Conservation (phyloP, 2,113 vertebrate genomes). For the Caranx ignobilis region DNA sequence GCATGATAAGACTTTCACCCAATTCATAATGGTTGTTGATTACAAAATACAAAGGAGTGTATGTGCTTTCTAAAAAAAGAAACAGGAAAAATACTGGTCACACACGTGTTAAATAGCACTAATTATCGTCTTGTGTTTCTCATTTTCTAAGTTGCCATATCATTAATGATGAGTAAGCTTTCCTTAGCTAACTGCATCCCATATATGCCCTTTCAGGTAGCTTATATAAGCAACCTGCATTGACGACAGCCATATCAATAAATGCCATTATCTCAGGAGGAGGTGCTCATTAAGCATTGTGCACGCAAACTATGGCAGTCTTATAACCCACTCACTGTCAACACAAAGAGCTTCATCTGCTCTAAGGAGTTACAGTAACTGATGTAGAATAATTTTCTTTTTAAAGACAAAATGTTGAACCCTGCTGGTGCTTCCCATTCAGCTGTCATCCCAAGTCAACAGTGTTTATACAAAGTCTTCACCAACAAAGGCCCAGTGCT, state of each 20-base stretch:
- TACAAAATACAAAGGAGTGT: background rate
- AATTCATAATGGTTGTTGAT: background rate
- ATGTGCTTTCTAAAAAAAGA: background rate
- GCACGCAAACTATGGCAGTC: background rate
- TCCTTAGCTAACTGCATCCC: background rate
- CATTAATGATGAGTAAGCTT: background rate
- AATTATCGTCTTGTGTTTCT: no score
- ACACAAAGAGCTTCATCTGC: background rate
- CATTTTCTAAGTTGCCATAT: background rate
- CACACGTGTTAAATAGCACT: no score
- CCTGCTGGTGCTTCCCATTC: background rate
- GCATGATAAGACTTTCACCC: background rate
- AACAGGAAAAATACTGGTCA: background rate
- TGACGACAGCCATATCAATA: background rate
- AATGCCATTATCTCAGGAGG: background rate
- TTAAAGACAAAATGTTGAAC: background rate
- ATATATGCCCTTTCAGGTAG: background rate
- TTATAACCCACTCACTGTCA: background rate
- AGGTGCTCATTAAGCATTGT: constrained; percentile 1
- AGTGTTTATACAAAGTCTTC: background rate
- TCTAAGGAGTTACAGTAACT: background rate
- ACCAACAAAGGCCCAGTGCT: constrained; percentile 1
- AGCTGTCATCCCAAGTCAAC: background rate
- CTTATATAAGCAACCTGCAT: background rate
- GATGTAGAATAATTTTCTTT: background rate